Evolutionary conservation across 2,888 invertebrate species (phyloP).

Genomic region (Agrotis exclamationis): DNA sequence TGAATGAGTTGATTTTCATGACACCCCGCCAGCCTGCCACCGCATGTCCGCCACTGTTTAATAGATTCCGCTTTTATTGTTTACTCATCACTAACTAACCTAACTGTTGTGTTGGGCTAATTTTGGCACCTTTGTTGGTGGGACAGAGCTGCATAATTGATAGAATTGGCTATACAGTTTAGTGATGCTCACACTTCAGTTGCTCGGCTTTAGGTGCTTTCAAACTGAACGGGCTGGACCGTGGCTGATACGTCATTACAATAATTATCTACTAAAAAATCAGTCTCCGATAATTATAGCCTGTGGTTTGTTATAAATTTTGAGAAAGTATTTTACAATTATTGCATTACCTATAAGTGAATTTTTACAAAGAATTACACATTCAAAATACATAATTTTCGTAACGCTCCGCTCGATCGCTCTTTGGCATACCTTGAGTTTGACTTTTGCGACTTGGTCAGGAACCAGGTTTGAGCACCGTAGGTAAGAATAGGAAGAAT

Average conservation of each 20-base stretch:
- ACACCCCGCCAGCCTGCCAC: conserved; percentile 65
- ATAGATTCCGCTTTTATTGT: conserved; percentile 71
- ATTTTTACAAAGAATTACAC: too few relatives aligned
- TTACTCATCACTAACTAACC: conserved; percentile 72
- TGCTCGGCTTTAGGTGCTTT: too few relatives aligned
- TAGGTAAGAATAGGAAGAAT: too few relatives aligned
- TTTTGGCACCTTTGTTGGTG: conserved; percentile 22
- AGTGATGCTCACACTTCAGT: neutral
- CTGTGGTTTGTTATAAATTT: neutral
- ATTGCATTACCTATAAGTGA: neutral
- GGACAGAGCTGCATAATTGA: neutral
- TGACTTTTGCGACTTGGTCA: too few relatives aligned
- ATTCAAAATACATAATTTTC: too few relatives aligned
- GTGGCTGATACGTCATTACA: too few relatives aligned
- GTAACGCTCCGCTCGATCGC: too few relatives aligned
- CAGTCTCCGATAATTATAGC: neutral
- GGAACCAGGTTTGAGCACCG: too few relatives aligned
- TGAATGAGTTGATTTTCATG: conserved; percentile 76
- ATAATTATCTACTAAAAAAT: too few relatives aligned
- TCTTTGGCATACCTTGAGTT: too few relatives aligned
- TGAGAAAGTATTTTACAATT: neutral
- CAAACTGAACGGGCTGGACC: too few relatives aligned
- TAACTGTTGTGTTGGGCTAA: conserved; percentile 45
- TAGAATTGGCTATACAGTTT: neutral
- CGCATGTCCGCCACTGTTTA: conserved; percentile 52